phyloP scores from a whole-genome alignment of 37 sponge, comb jelly and placozoan genomes.

The Trichoplax adhaerens region DNA sequence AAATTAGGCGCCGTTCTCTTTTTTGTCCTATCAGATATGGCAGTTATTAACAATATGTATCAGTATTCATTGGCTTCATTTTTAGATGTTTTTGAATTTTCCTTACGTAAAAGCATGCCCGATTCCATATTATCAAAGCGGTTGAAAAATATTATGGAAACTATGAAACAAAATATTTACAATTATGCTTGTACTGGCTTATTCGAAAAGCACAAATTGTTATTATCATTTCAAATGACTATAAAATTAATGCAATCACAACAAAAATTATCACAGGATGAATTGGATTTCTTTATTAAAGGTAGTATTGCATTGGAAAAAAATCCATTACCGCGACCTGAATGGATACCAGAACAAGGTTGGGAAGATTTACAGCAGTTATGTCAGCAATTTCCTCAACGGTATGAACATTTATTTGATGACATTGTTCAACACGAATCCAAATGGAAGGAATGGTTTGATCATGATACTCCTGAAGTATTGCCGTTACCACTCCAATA shows the following conservation, averaged over 20 bases:
- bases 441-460: constrained; percentile 91
- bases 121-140: constrained; percentile 79
- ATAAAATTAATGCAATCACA: constrained; percentile 74
- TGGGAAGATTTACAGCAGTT: constrained; percentile 94
- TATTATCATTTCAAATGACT: constrained; percentile 98
- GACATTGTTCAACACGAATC: constrained; percentile 69
- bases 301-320: constrained; percentile 96
- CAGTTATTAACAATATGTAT: constrained; percentile 95
- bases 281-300: constrained; percentile 97
- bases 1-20: constrained; percentile 91
- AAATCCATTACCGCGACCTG: constrained; percentile 57
- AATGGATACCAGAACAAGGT: constrained; percentile 97
- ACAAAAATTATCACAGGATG: constrained; percentile 46
- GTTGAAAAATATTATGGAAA: constrained; percentile 82
- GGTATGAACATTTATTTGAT: constrained; percentile 74
- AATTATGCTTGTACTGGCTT: constrained; percentile 97
- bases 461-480: constrained; percentile 75
- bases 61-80: constrained; percentile 92
- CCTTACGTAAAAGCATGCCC: constrained; percentile 71
- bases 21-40: constrained; percentile 96
- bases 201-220: constrained; percentile 93
- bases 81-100: constrained; percentile 84
- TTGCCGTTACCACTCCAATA: constrained; percentile 64
- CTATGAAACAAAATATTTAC: constrained; percentile 87
- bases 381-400: constrained; percentile 32